Base-by-base conservation (phyloP, 2,113 vertebrate genomes). In the Sisor rabdophorus region DNA sequence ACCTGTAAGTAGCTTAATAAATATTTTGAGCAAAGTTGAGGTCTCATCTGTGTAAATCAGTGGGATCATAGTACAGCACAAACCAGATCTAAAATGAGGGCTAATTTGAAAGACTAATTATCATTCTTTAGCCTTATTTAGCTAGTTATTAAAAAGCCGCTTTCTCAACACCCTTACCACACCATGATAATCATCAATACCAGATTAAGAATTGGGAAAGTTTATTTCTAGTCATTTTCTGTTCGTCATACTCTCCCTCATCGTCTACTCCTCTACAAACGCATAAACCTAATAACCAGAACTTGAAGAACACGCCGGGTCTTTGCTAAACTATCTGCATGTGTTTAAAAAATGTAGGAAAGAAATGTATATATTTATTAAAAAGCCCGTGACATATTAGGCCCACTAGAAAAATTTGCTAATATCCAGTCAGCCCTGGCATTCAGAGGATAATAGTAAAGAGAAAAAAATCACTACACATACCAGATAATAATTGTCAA, bases 41-140 rank as follows among this genome's bases (percentile, higher is more conserved):
- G 5, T 44, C 40, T 44, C 40, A 6, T 44, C 40, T 10, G 40
- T 44, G 40, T 44, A 44, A 52, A 50, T 68, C 24, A 28, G 16
- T 28, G 16, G 8, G 22, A 48, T 48, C 17, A 48, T 17, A 48
- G 63, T 44, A 17, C 36, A 67, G 24, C 36, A 22, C n/a, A 68
- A 68, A 50, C 22, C 15, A 68, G 15, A 68, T 17, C 64, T 68
- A 68, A 50, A 68, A 50, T 15, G 24, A 44, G 44, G 36, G 19
- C 40, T 47, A 9, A 68, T 47, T 16, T 24, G n/a, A 47, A 65
- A 65, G n/a, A 65, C 47, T 48, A 20, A 15, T 67, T 5, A 17
- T 28, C 47, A 69, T 52, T 52, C 44, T 67, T 69, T 69, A 50
- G 44, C 8, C 24, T 48, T 68, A 48, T 50, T 68, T 28, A 28